A percentile compares a stretch with the other conserved stretches of the same genome.
phyloP scores from a whole-genome alignment of 1,140 invertebrate species.

The Aplysia californica region DNA sequence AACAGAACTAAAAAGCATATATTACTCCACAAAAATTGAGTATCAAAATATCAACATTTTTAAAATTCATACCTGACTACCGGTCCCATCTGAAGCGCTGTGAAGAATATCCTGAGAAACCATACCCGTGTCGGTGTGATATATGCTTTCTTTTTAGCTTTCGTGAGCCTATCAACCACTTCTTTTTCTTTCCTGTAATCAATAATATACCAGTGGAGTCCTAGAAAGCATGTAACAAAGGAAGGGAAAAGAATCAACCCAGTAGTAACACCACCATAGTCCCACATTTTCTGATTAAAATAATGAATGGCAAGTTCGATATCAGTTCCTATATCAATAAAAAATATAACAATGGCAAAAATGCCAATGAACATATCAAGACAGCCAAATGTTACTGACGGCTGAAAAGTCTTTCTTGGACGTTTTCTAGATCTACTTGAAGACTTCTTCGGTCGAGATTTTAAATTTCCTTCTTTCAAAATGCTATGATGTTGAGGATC shows the following conservation, averaged over 20 bases:
- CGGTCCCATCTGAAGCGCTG: constrained; percentile 48
- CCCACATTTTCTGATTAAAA: constrained; percentile 31
- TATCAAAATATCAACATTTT: background rate
- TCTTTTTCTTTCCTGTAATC: constrained; percentile 42
- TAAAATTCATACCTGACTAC: constrained; percentile 52
- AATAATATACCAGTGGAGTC: constrained; percentile 48
- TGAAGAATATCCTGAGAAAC: constrained; percentile 46
- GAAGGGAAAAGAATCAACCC: constrained; percentile 42
- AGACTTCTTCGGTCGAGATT: too few species aligned
- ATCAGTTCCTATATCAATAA: constrained; percentile 47
- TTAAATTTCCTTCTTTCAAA: background rate
- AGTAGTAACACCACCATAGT: constrained; percentile 39
- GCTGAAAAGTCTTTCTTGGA: constrained; percentile 6
- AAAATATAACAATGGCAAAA: constrained; percentile 31
- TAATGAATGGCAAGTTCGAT: constrained; percentile 46
- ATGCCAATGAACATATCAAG: constrained; percentile 63
- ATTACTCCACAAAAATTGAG: background rate
- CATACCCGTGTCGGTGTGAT: constrained; percentile 33
- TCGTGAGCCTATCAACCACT: constrained; percentile 14
- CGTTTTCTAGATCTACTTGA: too few species aligned
- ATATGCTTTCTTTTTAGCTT: constrained; percentile 10
- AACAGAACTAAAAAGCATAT: background rate
- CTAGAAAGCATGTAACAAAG: constrained; percentile 41
- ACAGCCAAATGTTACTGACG: constrained; percentile 25
- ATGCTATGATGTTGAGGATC: background rate